A percentile compares a stretch with the other conserved stretches of the same genome.
These are phyloP conservation scores for Plagiodera versicolora DNA, from an alignment of 2,888 invertebrate genomes.

Conservation along the genomic window DNA sequence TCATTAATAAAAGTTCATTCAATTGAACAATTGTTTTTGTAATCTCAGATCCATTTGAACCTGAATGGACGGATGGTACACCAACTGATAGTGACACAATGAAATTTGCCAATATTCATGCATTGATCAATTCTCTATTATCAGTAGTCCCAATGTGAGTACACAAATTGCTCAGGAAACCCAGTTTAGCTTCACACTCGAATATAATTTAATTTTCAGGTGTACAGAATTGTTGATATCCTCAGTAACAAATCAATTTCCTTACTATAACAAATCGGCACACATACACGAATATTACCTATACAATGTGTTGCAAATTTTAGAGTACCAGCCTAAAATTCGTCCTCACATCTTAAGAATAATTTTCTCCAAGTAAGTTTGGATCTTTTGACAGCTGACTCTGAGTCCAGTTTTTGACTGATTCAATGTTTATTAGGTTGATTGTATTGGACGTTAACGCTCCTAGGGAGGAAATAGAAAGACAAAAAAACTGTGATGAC, in stretches of 20 bases:
- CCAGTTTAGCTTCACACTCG: too few relatives aligned
- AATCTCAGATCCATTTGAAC: slow-evolving; percentile 53
- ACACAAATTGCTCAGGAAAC: slow-evolving; percentile 7
- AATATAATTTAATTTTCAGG: slow-evolving; percentile 59
- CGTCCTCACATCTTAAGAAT: slow-evolving; percentile 71
- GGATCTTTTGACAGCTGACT: too few relatives aligned
- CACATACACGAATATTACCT: slow-evolving; percentile 74
- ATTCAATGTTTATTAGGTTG: too few relatives aligned
- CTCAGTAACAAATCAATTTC: slow-evolving; percentile 67
- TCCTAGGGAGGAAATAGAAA: slow-evolving; percentile 59
- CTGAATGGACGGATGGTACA: slow-evolving; percentile 63
- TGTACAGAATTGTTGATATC: slow-evolving; percentile 70
- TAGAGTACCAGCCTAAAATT: slow-evolving; percentile 73
- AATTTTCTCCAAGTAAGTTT: slow-evolving; percentile 74
- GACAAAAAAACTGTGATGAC: slow-evolving; percentile 40
- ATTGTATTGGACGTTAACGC: slow-evolving; percentile 75
- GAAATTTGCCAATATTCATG: slow-evolving; percentile 67
- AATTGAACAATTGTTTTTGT: too few relatives aligned
- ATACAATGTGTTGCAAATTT: slow-evolving; percentile 75
- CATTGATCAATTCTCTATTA: slow-evolving; percentile 52
- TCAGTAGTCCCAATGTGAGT: slow-evolving; percentile 64
- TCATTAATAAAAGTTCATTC: too few relatives aligned
- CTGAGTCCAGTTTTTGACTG: too few relatives aligned
- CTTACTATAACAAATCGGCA: slow-evolving; percentile 72
- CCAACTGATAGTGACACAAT: slow-evolving; percentile 60